phyloP scores from a whole-genome alignment of 1,140 invertebrate species.

The Cyclina sinensis region DNA sequence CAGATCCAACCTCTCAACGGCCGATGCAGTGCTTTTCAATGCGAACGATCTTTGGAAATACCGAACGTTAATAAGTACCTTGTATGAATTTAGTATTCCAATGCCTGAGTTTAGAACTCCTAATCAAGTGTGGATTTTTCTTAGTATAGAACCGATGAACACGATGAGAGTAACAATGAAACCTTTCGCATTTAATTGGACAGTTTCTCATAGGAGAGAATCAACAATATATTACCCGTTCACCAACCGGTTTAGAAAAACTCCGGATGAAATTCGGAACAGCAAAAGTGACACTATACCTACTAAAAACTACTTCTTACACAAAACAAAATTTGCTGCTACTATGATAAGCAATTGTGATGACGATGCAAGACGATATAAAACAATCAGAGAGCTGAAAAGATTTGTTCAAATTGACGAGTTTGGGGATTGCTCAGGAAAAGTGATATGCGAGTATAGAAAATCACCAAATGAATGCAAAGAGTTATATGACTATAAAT shows the following conservation, averaged over 20 bases:
- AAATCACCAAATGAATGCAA: slow-evolving; percentile 40
- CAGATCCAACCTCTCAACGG: not conserved
- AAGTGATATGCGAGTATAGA: slow-evolving; percentile 3
- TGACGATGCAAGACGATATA: slow-evolving; percentile 52
- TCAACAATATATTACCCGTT: slow-evolving; percentile 51
- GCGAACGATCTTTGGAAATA: slow-evolving; percentile 60
- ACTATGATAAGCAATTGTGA: slow-evolving; percentile 56
- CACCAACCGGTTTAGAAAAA: slow-evolving; percentile 17
- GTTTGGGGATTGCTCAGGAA: slow-evolving; percentile 53
- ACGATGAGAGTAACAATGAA: slow-evolving; percentile 47
- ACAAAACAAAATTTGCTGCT: slow-evolving; percentile 55
- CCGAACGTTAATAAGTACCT: slow-evolving; percentile 16
- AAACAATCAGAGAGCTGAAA: slow-evolving; percentile 43
- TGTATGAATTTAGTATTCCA: slow-evolving; percentile 29
- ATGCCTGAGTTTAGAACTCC: slow-evolving; percentile 25
- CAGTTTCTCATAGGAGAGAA: slow-evolving; percentile 45
- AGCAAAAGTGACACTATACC: not conserved
- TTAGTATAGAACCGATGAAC: slow-evolving; percentile 50
- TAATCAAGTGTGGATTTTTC: slow-evolving; percentile 55
- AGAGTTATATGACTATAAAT: slow-evolving; percentile 48
- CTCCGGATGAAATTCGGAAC: slow-evolving; percentile 11
- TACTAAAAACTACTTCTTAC: slow-evolving; percentile 15
- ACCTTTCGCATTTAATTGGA: slow-evolving; percentile 56
- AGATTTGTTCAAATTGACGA: slow-evolving; percentile 48
- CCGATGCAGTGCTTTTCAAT: slow-evolving; percentile 55